phyloP scores from a whole-genome alignment of 1,140 invertebrate species.

The Panulirus ornatus region DNA sequence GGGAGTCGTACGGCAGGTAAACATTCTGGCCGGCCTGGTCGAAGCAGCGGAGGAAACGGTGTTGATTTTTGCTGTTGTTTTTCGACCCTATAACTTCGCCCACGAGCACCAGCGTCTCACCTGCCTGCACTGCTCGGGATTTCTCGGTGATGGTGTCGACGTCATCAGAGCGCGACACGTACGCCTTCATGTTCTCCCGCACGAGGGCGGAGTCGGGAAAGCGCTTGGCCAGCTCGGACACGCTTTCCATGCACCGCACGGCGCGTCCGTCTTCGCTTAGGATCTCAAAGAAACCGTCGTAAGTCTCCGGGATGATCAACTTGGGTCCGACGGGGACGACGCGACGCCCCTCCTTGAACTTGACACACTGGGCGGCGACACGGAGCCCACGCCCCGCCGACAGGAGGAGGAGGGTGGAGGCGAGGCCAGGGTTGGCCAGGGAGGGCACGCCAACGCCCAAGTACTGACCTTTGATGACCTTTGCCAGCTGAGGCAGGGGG shows the following conservation, averaged over 20 bases:
- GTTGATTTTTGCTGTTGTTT: slow-evolving; percentile 73
- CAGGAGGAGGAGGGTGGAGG: slow-evolving; percentile 90
- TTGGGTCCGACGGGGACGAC: slow-evolving; percentile 88
- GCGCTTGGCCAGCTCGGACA: slow-evolving; percentile 87
- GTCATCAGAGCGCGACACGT: slow-evolving; percentile 79
- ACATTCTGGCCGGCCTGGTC: slow-evolving; percentile 91
- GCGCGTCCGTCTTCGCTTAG: slow-evolving; percentile 94
- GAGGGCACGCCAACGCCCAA: slow-evolving; percentile 91
- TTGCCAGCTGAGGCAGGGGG: slow-evolving; percentile 89
- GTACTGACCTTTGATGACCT: slow-evolving; percentile 95
- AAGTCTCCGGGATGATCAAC: slow-evolving; percentile 92
- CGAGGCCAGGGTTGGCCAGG: slow-evolving; percentile 88
- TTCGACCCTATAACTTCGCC: slow-evolving; percentile 82
- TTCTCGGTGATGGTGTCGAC: slow-evolving; percentile 83
- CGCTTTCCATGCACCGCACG: slow-evolving; percentile 92
- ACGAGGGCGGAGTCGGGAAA: slow-evolving; percentile 90
- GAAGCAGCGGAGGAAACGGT: slow-evolving; percentile 89
- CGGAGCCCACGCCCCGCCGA: slow-evolving; percentile 90
- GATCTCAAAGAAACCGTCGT: slow-evolving; percentile 95
- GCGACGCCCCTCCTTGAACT: slow-evolving; percentile 89
- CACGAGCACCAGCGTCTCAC: slow-evolving; percentile 88
- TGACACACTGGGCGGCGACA: slow-evolving; percentile 91
- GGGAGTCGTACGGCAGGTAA: slow-evolving; percentile 89
- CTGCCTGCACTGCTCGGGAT: slow-evolving; percentile 83
- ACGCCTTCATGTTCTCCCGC: slow-evolving; percentile 90